Evolutionary conservation across 2,888 invertebrate species (phyloP).

Genomic region (Drosophila subsilvestris): DNA sequence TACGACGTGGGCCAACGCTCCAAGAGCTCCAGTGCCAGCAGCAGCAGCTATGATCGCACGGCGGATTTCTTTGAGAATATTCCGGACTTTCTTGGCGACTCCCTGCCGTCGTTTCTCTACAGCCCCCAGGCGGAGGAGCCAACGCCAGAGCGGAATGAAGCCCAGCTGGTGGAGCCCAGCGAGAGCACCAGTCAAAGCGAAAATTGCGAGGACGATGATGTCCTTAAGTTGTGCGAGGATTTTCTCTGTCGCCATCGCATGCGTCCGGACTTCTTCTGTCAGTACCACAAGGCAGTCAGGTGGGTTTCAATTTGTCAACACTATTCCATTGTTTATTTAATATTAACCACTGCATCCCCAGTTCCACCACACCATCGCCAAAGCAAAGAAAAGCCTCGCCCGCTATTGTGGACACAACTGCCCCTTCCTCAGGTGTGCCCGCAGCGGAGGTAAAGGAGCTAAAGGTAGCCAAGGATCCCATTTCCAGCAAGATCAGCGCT

Average conservation of each 20-base stretch:
- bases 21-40: conserved; percentile 50
- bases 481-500: conserved; percentile 41
- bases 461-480: conserved; percentile 39
- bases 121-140: conserved; percentile 28
- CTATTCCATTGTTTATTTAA: background rate
- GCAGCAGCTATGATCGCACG: conserved; percentile 72
- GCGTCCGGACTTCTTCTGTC: conserved; percentile 91
- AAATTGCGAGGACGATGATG: conserved; percentile 68
- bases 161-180: conserved; percentile 12
- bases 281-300: conserved; percentile 86
- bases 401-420: conserved; percentile 20
- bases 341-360: conserved; percentile 13
- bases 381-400: conserved; percentile 61
- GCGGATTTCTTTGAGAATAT: conserved; percentile 82
- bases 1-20: conserved; percentile 61
- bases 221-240: conserved; percentile 86
- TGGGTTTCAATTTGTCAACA: conserved; percentile 51
- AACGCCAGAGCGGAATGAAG: background rate
- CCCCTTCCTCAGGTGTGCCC: background rate
- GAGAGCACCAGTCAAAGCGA: conserved; percentile 47
- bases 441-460: conserved; percentile 36
- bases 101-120: conserved; percentile 64
- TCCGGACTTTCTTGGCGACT: conserved; percentile 76
- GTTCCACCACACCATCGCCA: conserved; percentile 68
- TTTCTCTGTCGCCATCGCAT: conserved; percentile 88